These are phyloP conservation scores for Manduca sexta DNA, from an alignment of 1,140 invertebrate species.

Conservation along the genomic window DNA sequence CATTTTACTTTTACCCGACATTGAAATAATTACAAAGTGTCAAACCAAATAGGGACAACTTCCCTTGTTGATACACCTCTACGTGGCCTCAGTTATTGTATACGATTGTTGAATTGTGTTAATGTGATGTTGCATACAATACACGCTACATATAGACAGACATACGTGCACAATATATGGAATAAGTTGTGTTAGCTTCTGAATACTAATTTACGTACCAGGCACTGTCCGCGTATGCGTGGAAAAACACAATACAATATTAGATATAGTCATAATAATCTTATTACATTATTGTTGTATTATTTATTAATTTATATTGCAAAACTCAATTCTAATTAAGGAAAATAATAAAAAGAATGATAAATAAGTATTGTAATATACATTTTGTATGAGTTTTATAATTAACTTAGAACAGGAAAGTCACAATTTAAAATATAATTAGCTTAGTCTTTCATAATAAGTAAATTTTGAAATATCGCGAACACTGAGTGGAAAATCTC, in stretches of 20 bases:
- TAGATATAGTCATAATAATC: not conserved
- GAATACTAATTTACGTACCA: slow-evolving; percentile 46
- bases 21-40: not conserved
- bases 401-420: no score
- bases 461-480: no score
- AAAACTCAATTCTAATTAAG: no score
- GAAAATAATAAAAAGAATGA: no score
- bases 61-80: not conserved
- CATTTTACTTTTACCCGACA: no score
- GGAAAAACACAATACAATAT: slow-evolving; percentile 22
- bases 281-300: not conserved
- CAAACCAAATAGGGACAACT: not conserved
- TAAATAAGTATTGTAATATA: no score
- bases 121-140: slow-evolving; percentile 22
- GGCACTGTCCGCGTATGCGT: slow-evolving; percentile 40
- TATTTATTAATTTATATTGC: no score
- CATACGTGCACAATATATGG: not conserved
- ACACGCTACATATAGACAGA: not conserved
- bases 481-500: no score
- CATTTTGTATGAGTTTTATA: no score
- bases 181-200: slow-evolving; percentile 2
- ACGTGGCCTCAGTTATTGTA: not conserved
- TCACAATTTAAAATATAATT: no score
- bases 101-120: not conserved
- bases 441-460: no score